phyloP scores from a whole-genome alignment of 1,140 invertebrate species.

The Andrena cerasifolii region DNA sequence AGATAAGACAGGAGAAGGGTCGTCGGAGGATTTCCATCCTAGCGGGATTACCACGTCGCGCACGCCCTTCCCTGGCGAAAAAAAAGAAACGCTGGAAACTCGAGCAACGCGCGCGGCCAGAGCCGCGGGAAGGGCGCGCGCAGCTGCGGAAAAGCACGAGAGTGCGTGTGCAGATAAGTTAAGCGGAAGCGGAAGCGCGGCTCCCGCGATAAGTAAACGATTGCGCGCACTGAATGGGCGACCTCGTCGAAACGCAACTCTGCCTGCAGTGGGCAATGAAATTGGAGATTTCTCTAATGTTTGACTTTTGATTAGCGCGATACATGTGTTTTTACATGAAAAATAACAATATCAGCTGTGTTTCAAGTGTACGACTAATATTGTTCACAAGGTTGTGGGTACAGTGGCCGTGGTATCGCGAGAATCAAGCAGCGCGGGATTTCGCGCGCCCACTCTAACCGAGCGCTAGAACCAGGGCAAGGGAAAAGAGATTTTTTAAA shows the following conservation, averaged over 20 bases:
- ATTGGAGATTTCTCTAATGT: too few species aligned
- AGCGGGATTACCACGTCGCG: constrained; percentile 57
- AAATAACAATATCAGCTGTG: too few species aligned
- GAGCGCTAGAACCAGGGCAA: too few species aligned
- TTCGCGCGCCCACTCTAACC: too few species aligned
- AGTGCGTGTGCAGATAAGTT: constrained; percentile 46
- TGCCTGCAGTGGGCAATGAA: constrained; percentile 19
- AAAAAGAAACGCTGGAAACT: constrained; percentile 42
- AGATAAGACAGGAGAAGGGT: constrained; percentile 73
- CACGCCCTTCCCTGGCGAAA: background rate
- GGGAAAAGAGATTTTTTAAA: too few species aligned
- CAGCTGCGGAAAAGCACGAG: constrained; percentile 32
- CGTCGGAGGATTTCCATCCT: constrained; percentile 68
- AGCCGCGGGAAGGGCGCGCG: background rate
- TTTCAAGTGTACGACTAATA: too few species aligned
- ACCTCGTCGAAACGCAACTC: constrained; percentile 21
- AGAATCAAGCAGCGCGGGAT: too few species aligned
- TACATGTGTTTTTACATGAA: too few species aligned
- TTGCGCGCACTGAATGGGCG: background rate
- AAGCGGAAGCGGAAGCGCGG: constrained; percentile 51
- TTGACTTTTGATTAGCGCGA: too few species aligned
- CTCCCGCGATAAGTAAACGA: constrained; percentile 36
- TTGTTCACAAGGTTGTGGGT: too few species aligned
- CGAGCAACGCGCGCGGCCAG: background rate
- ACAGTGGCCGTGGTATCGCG: too few species aligned